phyloP scores from a whole-genome alignment of 2,888 invertebrate species.

The Perdita meconis region DNA sequence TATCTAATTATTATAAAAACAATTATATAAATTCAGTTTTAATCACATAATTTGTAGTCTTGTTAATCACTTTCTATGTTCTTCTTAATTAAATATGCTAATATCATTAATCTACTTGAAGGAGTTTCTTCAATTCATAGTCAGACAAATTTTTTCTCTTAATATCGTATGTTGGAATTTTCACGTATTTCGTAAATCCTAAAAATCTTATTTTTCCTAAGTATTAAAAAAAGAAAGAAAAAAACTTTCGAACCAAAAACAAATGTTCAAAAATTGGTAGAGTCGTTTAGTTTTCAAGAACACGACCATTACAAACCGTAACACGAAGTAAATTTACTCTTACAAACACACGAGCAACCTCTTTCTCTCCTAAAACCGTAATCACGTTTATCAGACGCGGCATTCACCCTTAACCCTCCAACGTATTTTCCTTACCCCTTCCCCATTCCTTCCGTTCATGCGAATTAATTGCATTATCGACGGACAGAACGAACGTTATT shows the following conservation, averaged over 20 bases:
- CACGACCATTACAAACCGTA: slow-evolving; percentile 27
- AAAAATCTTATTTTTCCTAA: too few species aligned
- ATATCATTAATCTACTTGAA: too few species aligned
- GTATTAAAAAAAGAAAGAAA: too few species aligned
- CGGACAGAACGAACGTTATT: slow-evolving; percentile 1
- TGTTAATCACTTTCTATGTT: too few species aligned
- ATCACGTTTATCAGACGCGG: slow-evolving; percentile 50
- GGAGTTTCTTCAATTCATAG: too few species aligned
- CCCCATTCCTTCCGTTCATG: neutral
- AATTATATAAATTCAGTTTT: too few species aligned
- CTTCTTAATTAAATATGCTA: too few species aligned
- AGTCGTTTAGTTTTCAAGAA: slow-evolving; percentile 36
- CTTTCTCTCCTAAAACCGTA: slow-evolving; percentile 23
- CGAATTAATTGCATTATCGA: slow-evolving; percentile 36
- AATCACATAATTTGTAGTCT: too few species aligned
- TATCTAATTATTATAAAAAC: too few species aligned
- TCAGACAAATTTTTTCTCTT: too few species aligned
- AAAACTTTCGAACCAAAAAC: neutral
- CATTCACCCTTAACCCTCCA: slow-evolving; percentile 34
- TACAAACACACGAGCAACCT: slow-evolving; percentile 27
- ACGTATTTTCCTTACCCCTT: slow-evolving; percentile 16
- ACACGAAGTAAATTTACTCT: slow-evolving; percentile 35
- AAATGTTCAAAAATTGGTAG: slow-evolving; percentile 42
- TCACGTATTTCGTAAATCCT: too few species aligned
- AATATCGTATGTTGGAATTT: too few species aligned